phyloP scores from a whole-genome alignment of 2,888 invertebrate species.

The Eristalis arbustorum region DNA sequence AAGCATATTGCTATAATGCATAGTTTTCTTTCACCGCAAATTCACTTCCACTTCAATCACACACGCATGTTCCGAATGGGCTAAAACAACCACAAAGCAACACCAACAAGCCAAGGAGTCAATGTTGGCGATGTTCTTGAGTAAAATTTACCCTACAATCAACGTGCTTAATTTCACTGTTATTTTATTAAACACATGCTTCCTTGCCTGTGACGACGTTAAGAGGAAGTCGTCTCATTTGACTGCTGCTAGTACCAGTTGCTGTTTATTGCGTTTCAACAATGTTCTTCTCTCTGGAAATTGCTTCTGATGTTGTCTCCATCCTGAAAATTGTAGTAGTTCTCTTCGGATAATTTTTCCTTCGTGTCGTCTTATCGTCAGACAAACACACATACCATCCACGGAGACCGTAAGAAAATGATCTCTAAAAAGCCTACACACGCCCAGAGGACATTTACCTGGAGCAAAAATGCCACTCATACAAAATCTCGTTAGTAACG shows the following conservation, averaged over 20 bases:
- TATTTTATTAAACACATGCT: constrained; percentile 42
- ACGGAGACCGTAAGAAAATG: not conserved
- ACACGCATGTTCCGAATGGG: not conserved
- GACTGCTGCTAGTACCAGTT: constrained; percentile 37
- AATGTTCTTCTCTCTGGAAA: constrained; percentile 30
- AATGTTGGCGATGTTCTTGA: not conserved
- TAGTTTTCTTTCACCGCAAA: not conserved
- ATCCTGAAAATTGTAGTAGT: constrained; percentile 9
- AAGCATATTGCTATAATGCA: not conserved
- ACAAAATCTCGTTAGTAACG: constrained; percentile 59
- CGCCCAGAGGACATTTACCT: constrained; percentile 25
- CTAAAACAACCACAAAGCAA: not conserved
- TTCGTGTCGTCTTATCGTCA: not conserved
- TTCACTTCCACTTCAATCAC: not conserved
- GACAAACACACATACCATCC: not conserved
- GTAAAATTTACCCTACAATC: not conserved
- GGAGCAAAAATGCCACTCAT: constrained; percentile 19
- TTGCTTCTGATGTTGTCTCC: constrained; percentile 47
- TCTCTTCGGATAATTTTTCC: constrained; percentile 38
- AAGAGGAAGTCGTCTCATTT: constrained; percentile 32
- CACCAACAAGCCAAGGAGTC: not conserved
- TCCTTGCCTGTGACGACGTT: constrained; percentile 9
- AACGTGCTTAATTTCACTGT: constrained; percentile 23
- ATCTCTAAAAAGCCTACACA: constrained; percentile 22
- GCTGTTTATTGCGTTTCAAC: constrained; percentile 54